Base-by-base conservation (phyloP, 2,888 invertebrate genomes). In the Cacoxenus indagator region DNA sequence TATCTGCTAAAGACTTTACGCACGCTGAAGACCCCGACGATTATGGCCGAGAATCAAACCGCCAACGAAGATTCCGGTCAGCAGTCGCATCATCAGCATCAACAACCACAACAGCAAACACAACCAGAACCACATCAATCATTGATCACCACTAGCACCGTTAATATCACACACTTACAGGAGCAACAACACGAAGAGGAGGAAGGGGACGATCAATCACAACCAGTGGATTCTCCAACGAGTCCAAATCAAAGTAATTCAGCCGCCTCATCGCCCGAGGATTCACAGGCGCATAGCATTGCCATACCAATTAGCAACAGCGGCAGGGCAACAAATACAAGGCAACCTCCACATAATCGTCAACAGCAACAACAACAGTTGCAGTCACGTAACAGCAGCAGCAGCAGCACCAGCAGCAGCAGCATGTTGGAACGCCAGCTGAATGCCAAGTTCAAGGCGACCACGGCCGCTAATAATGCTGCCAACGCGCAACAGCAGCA, bases 41-140 rank as follows among this genome's bases (percentile, higher is more conserved):
- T 85, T 83, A 87, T 87, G 87, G 87, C 87, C 82, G 87, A 87
- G 83, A 87, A 87, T 83, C 87, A 87, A 82, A 87, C 86, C 71
- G 87, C 86, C 72, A 86, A 82, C 78, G 87, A 87, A 81, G 87
- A 87, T 84, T 87, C 87, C 77, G 87, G 87, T 78, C 86, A 87
- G 72, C 83, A 84, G 77, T 79, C 83, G 68, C 83, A 85, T 67
- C 83, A 85, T 31, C 85, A 85, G 26, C 81, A 83, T 51, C 80
- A 85, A 27, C 83, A 80, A 22, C 80, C 78, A 27, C 45, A 62
- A 1, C 69, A 73, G 0, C 73, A 71, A 19, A 51, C 64, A 4
- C 73, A 80, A 26, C 80, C n/a, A n/a, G n/a, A 78, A 26, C 61
- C 43, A 6, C 69, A 73, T 0, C 73, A 70, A n/a, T 51, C 64